Evolutionary conservation across 1,140 invertebrate species (phyloP).

Genomic region (Hypothenemus hampei): DNA sequence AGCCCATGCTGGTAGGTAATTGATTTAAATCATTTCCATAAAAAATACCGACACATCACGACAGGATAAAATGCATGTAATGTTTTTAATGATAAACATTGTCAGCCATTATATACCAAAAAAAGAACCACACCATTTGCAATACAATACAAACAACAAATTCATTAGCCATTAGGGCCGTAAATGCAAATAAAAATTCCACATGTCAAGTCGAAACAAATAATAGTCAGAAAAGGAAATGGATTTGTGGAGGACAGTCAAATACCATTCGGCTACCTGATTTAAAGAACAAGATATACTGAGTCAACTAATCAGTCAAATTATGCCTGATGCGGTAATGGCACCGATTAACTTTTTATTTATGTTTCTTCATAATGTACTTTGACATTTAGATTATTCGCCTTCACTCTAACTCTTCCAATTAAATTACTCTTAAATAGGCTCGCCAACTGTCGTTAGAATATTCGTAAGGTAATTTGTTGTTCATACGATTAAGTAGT

Average conservation of each 20-base stretch:
- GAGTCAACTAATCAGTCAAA: constrained; percentile 7
- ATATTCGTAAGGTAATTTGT: no score
- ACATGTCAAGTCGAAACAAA: constrained; percentile 3
- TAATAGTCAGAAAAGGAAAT: constrained; percentile 1
- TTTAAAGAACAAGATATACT: constrained; percentile 15
- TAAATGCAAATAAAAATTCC: constrained; percentile 1
- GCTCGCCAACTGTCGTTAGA: no score
- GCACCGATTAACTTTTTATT: constrained; percentile 11
- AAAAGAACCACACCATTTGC: background rate
- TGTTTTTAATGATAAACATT: constrained; percentile 21
- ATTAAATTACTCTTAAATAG: no score
- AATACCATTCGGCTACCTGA: constrained; percentile 6
- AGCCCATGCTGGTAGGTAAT: constrained; percentile 26
- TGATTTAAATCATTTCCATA: constrained; percentile 27
- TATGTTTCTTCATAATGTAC: constrained; percentile 8
- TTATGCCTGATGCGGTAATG: constrained; percentile 9
- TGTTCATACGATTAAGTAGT: no score
- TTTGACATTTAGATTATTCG: constrained; percentile 11
- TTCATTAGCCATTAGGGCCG: background rate
- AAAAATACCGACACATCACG: constrained; percentile 26
- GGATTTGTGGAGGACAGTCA: background rate
- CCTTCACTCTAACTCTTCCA: no score
- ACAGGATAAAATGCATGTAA: constrained; percentile 19
- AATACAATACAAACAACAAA: background rate
- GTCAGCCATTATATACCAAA: constrained; percentile 17